Evolutionary conservation across 1,140 invertebrate genomes (phyloP), one percentile per base, ranked within the genome.

Genomic region (Pteromalus puparum): DNA sequence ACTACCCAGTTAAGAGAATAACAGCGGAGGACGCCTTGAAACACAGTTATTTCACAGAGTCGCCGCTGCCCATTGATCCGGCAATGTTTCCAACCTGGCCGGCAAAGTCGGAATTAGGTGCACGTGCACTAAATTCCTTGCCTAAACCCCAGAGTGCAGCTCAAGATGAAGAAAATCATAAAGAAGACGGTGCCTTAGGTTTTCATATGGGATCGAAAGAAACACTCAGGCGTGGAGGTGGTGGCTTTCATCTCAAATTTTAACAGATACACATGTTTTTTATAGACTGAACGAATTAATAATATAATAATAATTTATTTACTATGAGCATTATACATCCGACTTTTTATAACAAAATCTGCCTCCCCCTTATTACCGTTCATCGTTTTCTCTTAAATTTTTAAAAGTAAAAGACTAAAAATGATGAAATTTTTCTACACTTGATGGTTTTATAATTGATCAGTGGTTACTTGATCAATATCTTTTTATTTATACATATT

Each of bases 21-120:
- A 97, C 97, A 7, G 98, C 98, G 0, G 97, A 99, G 87, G 96
- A 97, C 75, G 98, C 98, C 0, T 90, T 99, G 3, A 95, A 96
- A 85, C 98, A 99, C 90, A 92, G 95, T 10, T 99, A 98, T 91
- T 99, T 99, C 90, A 95, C 95, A 85, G 99, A 99, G 93, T 94
- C 96, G 38, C 99, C 99, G 0, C 92, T 97, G 79, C 97, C 99
- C 21, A 98, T 99, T 85, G 97, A 98, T 91, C 98, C 98, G 3
- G 96, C 97, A 24, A 98, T 99, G 97, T 99, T 99, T 91, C 99
- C 99, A 3, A 99, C 99, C 18, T 99, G 98, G 98, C 99, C 99
- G 12, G 98, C 99, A 0, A 99, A 99, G 91, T 99, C 98, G 80
- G 99, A 99, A 93, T 93, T 97, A 68, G 97, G 96, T 73, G 95